Conservation (phyloP, 2,888 invertebrate genomes). For the Atrina japonica region DNA sequence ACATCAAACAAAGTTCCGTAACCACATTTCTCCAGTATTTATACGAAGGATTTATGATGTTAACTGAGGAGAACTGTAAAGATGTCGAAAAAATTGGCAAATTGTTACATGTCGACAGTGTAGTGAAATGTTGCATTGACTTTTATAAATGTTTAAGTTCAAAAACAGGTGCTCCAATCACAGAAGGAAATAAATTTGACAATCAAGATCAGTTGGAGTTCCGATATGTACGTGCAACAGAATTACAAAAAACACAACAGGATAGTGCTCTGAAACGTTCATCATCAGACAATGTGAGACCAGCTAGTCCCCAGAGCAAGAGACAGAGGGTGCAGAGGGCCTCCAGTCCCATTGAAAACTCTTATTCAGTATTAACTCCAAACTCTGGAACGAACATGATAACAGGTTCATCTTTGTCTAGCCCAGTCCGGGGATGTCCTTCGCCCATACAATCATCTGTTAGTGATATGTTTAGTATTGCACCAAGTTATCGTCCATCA, state of each 20-base stretch:
- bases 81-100: constrained; percentile 44
- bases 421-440: too few relatives aligned
- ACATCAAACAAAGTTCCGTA: constrained; percentile 40
- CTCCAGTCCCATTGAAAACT: not conserved
- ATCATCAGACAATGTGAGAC: not conserved
- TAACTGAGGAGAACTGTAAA: constrained; percentile 44
- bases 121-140: constrained; percentile 27
- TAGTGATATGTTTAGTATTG: constrained; percentile 17
- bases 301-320: constrained; percentile 9
- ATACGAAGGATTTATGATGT: constrained; percentile 48
- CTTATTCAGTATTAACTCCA: too few relatives aligned
- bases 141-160: constrained; percentile 23
- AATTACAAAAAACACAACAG: constrained; percentile 16
- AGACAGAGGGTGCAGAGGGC: constrained; percentile 7
- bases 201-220: constrained; percentile 19
- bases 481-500: constrained; percentile 15
- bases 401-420: too few relatives aligned
- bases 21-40: constrained; percentile 44
- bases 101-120: constrained; percentile 43
- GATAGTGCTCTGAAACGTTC: constrained; percentile 23
- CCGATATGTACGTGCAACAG: constrained; percentile 16
- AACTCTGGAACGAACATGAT: too few relatives aligned
- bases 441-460: not conserved
- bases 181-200: constrained; percentile 18
- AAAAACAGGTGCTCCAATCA: constrained; percentile 6